A percentile compares a stretch with the other conserved stretches of the same genome.
phyloP scores from a whole-genome alignment of 2,113 vertebrate species.

The Heterochromis multidens region DNA sequence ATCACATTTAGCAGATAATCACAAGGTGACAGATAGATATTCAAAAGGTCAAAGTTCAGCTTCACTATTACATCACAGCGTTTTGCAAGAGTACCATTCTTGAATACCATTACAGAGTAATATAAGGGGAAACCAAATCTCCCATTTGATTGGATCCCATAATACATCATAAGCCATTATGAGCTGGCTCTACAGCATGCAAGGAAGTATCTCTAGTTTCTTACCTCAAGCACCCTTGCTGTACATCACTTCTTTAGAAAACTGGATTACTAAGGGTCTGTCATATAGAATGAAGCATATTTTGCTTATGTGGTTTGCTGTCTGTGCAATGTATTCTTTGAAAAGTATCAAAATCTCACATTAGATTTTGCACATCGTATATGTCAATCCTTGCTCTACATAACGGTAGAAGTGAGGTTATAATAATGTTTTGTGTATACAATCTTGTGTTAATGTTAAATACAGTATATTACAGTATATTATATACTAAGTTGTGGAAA shows the following conservation, averaged over 20 bases:
- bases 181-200: no score
- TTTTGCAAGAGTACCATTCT: background rate
- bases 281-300: no score
- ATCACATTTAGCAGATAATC: fast-evolving
- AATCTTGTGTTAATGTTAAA: background rate
- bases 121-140: background rate
- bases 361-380: background rate
- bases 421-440: background rate
- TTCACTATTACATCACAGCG: background rate
- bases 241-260: no score
- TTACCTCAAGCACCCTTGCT: no score
- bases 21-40: background rate
- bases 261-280: no score
- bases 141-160: background rate
- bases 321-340: no score
- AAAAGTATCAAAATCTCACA: no score
- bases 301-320: no score
- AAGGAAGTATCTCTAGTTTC: no score
- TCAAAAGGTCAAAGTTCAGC: background rate
- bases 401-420: background rate
- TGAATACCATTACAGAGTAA: background rate
- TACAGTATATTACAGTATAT: background rate
- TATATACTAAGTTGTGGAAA: background rate
- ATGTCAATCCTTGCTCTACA: background rate
- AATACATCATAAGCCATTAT: no score